Percentiles rank a stretch among this genome's conserved stretches.
Conservation (phyloP, 2,888 invertebrate genomes). For the Phasia obesa region DNA sequence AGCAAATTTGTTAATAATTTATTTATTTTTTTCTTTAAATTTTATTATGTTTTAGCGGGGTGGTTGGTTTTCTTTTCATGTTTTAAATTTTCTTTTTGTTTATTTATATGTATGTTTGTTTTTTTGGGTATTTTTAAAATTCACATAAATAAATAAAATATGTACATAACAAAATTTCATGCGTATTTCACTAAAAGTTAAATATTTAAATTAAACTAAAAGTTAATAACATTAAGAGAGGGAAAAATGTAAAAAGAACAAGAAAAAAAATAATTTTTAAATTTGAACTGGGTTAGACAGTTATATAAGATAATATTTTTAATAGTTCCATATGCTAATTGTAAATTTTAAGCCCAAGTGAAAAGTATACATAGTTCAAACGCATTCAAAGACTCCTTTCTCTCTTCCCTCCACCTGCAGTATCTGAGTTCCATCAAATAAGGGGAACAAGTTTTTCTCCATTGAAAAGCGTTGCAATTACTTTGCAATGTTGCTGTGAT, state of each 20-base stretch:
- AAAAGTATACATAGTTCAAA: conserved; percentile 24
- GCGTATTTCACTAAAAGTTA: conserved; percentile 61
- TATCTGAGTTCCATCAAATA: background rate
- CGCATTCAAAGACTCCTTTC: conserved; percentile 18
- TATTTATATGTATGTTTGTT: conserved; percentile 24
- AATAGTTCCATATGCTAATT: conserved; percentile 17
- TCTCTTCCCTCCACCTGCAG: too few species aligned
- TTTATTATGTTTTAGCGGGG: conserved; percentile 41
- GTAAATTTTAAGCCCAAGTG: conserved; percentile 13
- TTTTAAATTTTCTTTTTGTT: conserved; percentile 47
- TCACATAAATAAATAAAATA: conserved; percentile 65
- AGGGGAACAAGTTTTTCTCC: background rate
- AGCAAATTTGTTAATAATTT: conserved; percentile 40
- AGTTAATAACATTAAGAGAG: conserved; percentile 46
- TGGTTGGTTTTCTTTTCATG: conserved; percentile 41
- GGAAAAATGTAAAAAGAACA: conserved; percentile 33
- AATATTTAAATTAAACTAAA: conserved; percentile 63
- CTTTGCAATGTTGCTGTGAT: conserved; percentile 50
- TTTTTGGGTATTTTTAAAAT: conserved; percentile 35
- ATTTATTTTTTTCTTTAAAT: conserved; percentile 24
- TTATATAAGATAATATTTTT: conserved; percentile 7
- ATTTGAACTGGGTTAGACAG: conserved; percentile 34
- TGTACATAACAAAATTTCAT: conserved; percentile 60
- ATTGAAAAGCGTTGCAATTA: conserved; percentile 1
- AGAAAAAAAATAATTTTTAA: conserved; percentile 10